Evolutionary conservation across 2,797 vertebrate species (phyloP).

Genomic region (Echiichthys vipera): DNA sequence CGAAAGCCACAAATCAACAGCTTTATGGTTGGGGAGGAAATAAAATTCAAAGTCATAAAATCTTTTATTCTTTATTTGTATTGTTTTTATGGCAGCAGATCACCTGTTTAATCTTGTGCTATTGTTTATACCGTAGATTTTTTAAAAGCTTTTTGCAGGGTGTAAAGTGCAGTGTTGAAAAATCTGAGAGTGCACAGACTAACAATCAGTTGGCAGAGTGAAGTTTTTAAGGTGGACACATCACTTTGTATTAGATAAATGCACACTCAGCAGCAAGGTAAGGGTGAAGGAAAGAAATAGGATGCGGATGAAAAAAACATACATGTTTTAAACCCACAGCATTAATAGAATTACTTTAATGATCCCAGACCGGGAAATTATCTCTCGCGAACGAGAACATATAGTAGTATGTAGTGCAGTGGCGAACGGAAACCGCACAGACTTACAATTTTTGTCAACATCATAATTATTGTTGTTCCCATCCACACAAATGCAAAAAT

Average conservation of each 20-base stretch:
- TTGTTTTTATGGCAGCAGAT: background rate
- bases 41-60: background rate
- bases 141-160: background rate
- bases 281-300: slow-evolving; percentile 25
- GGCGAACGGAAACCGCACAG: background rate
- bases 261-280: slow-evolving; percentile 29
- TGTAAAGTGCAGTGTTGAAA: background rate
- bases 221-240: slow-evolving; percentile 43
- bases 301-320: background rate
- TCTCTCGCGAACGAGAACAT: too few relatives aligned
- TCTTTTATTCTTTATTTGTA: background rate
- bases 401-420: too few relatives aligned
- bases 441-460: background rate
- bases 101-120: background rate
- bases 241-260: slow-evolving; percentile 25
- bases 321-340: background rate
- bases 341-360: too few relatives aligned
- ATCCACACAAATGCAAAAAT: too few relatives aligned
- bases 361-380: too few relatives aligned
- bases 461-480: background rate
- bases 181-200: background rate
- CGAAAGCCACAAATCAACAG: background rate
- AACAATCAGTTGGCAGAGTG: slow-evolving; percentile 21
- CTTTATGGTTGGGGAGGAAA: background rate
- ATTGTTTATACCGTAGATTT: too few relatives aligned